Base-by-base conservation (phyloP, 2,113 vertebrate species). In the Pteruthius melanotis region DNA sequence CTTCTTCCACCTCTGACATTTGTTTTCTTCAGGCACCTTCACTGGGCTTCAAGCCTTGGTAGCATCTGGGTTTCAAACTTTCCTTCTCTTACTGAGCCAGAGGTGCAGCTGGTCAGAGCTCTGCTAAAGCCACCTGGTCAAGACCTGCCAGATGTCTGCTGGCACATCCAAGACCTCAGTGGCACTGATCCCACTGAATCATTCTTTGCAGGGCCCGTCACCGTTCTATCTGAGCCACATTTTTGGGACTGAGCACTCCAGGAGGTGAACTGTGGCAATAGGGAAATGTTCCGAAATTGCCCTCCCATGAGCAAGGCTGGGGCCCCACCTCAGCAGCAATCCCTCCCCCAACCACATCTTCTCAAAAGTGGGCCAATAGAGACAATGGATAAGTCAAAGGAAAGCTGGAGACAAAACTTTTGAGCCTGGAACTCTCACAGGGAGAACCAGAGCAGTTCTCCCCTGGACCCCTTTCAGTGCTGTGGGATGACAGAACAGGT, bases 371-470 rank as follows among this genome's bases (percentile, higher is more conserved):
- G 30, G 20, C n/a, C 10, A 35, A 9, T n/a, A 35, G 52, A 63
- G 76, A 81, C 9, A 20, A 7, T 14, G 35, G 40, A 33, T 26
- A 26, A 79, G 18, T 23, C 56, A 71, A 59, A 75, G 45, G 19
- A 69, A 89, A 91, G 27, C 20, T 40, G 9, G 33, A 28, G 50
- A 15, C n/a, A 52, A 45, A 87, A 35, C 13, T 21, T 87, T 20
- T 40, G 22, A 81, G 52, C 47, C 56, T 63, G 56, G 28, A 63
- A 70, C 23, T 57, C 22, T 53, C 31, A 8, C 10, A 22, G n/a
- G 11, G 10, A 0, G 0, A 42, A 13, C 12, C 15, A 60, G 39
- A 47, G 5, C 47, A 31, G 27, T 31, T 5, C 3, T 57, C 63
- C 70, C 24, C n/a, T 26, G 49, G 27, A 7, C 9, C 7, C 3